These are phyloP conservation scores for Strigamia crassipes DNA, from an alignment of 2,888 invertebrate species.

Conservation along the genomic window DNA sequence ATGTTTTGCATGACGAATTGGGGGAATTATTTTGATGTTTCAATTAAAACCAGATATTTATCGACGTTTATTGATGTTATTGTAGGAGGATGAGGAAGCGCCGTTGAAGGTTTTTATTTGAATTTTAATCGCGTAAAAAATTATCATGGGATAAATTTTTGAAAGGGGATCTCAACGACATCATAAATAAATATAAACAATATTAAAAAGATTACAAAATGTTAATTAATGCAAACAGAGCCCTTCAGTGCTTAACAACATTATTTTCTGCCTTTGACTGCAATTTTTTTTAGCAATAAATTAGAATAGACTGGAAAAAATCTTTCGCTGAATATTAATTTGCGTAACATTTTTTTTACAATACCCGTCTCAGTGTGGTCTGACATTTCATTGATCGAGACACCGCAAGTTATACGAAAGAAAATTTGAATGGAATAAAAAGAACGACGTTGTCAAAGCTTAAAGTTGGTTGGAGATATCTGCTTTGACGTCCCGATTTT, in stretches of 20 bases:
- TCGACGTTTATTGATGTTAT: too few species aligned
- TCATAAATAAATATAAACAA: background rate
- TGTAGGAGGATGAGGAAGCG: too few species aligned
- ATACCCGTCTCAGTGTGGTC: background rate
- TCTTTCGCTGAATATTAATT: background rate
- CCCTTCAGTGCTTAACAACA: background rate
- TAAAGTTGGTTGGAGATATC: background rate
- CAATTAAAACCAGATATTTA: too few species aligned
- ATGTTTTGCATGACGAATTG: too few species aligned
- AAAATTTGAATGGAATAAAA: background rate
- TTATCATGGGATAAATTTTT: background rate
- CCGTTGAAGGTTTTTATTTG: background rate
- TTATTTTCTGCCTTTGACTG: background rate
- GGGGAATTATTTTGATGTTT: too few species aligned
- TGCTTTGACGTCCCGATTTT: background rate
- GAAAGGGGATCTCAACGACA: background rate
- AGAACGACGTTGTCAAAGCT: background rate
- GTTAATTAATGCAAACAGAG: background rate
- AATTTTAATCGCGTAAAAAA: background rate
- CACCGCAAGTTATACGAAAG: background rate
- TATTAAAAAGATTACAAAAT: background rate
- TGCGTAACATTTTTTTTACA: background rate
- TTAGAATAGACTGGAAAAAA: background rate
- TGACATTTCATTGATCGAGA: background rate
- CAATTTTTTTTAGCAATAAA: background rate